Evolutionary conservation across 2,888 invertebrate species (phyloP).

Genomic region (Nymphalis polychloros): DNA sequence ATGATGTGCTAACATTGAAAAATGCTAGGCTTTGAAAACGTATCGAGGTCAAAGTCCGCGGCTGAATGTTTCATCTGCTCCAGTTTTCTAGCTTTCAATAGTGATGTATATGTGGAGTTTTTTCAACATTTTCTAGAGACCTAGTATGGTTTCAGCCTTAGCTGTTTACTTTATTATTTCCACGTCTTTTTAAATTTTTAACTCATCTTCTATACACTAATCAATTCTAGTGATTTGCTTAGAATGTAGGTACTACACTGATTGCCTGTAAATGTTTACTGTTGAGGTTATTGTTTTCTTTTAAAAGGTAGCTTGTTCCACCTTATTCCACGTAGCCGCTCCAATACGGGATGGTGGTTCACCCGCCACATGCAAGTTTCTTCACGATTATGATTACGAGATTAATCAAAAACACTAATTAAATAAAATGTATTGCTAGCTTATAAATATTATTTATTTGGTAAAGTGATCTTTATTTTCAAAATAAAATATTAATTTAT

Average conservation of each 20-base stretch:
- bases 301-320: no score
- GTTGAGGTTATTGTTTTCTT: not conserved
- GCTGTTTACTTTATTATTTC: constrained; percentile 6
- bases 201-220: not conserved
- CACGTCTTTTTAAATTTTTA: not conserved
- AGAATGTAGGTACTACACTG: no score
- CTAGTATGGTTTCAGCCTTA: constrained; percentile 29
- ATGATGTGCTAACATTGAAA: constrained; percentile 21
- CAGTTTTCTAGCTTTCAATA: constrained; percentile 36
- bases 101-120: constrained; percentile 22
- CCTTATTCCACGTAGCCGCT: no score
- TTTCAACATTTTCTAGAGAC: constrained; percentile 34
- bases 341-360: no score
- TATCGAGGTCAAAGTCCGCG: constrained; percentile 33
- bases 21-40: constrained; percentile 28
- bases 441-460: no score
- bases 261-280: no score
- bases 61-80: constrained; percentile 36
- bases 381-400: no score
- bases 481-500: no score
- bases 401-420: no score
- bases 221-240: not conserved
- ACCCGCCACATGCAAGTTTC: no score
- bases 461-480: no score
- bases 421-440: no score